A percentile compares a stretch with the other conserved stretches of the same genome.
Conservation (phyloP, 2,797 vertebrate species). For the Distichodus sexfasciatus region DNA sequence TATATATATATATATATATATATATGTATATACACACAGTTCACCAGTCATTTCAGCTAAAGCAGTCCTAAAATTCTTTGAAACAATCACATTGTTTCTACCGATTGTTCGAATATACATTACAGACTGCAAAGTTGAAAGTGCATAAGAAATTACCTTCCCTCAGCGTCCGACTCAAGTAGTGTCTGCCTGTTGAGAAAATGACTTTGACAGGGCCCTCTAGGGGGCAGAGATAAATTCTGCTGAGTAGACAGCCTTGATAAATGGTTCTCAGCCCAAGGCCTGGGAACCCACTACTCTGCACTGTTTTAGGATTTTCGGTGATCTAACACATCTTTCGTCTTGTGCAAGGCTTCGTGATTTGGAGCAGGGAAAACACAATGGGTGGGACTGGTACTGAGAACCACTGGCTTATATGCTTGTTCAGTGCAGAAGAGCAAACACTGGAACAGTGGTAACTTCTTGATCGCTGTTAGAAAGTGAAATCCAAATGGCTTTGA, state of each 20-base stretch:
- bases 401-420: too few relatives aligned
- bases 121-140: background rate
- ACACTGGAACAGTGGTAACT: too few relatives aligned
- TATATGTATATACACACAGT: too few relatives aligned
- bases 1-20: too few relatives aligned
- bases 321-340: too few relatives aligned
- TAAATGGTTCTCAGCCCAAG: background rate
- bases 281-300: conserved; percentile 4
- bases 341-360: background rate
- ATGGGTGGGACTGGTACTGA: too few relatives aligned
- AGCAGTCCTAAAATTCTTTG: background rate
- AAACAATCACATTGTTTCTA: background rate
- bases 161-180: background rate
- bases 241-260: background rate
- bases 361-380: too few relatives aligned
- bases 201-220: background rate
- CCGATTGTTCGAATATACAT: background rate
- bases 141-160: background rate
- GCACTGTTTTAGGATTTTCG: background rate
- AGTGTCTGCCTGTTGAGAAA: background rate
- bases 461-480: too few relatives aligned
- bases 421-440: too few relatives aligned
- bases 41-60: too few relatives aligned
- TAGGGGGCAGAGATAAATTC: background rate
- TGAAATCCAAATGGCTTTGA: too few relatives aligned